These are phyloP conservation scores for Macquaria australasica DNA, from an alignment of 2,113 vertebrate genomes.

Conservation along the genomic window DNA sequence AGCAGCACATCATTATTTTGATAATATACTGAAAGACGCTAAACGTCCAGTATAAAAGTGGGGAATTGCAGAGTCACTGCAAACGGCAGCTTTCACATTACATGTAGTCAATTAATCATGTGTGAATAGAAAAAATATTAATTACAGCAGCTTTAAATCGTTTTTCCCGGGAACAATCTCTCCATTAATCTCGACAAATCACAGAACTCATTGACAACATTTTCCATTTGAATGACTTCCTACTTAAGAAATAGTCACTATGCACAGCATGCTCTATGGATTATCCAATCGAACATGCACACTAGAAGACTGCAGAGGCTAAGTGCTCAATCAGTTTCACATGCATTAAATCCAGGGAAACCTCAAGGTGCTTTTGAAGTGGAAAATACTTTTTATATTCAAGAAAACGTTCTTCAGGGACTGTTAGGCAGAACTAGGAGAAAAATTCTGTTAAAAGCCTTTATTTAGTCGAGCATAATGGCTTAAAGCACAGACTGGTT, in stretches of 20 bases:
- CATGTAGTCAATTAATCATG: background rate
- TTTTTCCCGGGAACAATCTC: background rate
- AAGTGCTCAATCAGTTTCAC: background rate
- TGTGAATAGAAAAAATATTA: background rate
- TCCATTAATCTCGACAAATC: background rate
- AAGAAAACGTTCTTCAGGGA: background rate
- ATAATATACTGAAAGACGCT: background rate
- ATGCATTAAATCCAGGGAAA: background rate
- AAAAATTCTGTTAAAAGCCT: background rate
- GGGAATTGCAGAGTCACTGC: background rate
- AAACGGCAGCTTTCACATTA: background rate
- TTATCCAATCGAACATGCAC: constrained; percentile 10
- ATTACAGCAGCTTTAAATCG: background rate
- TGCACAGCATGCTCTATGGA: background rate
- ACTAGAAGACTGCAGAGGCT: background rate
- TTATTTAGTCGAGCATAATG: background rate
- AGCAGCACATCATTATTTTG: background rate
- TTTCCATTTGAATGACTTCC: background rate
- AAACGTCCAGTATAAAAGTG: background rate
- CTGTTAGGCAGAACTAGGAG: background rate
- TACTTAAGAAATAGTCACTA: background rate
- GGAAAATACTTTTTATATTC: background rate
- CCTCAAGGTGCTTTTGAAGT: constrained; percentile 10
- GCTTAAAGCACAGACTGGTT: background rate
- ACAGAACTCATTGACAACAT: background rate